Conservation (phyloP, 2,888 invertebrate genomes). For the Coremacera marginata region DNA sequence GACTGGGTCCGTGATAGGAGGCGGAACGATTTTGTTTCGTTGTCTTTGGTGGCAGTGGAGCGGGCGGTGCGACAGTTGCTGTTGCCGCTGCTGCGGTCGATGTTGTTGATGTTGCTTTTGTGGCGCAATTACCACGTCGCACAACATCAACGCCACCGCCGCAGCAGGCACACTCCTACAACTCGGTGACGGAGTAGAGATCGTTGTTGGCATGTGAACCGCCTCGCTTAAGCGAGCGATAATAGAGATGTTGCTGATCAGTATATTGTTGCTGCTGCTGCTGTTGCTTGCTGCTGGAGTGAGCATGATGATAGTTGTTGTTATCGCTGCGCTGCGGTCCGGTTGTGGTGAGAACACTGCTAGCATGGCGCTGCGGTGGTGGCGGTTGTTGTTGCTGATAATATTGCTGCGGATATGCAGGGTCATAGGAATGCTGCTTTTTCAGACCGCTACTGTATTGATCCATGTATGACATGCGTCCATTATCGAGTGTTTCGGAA, state of each 20-base stretch:
- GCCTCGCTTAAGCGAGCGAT: slow-evolving; percentile 71
- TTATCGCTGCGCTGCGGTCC: slow-evolving; percentile 44
- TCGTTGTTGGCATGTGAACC: slow-evolving; percentile 71
- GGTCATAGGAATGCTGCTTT: slow-evolving; percentile 64
- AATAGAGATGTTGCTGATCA: slow-evolving; percentile 62
- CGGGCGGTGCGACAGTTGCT: slow-evolving; percentile 48
- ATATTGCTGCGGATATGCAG: slow-evolving; percentile 60
- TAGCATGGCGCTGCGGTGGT: slow-evolving; percentile 53
- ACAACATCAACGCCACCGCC: slow-evolving; percentile 69
- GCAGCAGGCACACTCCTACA: slow-evolving; percentile 73
- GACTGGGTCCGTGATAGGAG: slow-evolving; percentile 53
- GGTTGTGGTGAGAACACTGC: slow-evolving; percentile 45
- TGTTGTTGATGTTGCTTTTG: slow-evolving; percentile 57
- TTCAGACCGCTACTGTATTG: slow-evolving; percentile 55
- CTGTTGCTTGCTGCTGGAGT: slow-evolving; percentile 41
- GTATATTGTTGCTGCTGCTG: slow-evolving; percentile 54
- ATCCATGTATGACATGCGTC: slow-evolving; percentile 62
- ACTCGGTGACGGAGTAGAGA: slow-evolving; percentile 82
- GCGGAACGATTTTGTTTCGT: slow-evolving; percentile 54
- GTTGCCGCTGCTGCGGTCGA: slow-evolving; percentile 55
- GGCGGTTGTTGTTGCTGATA: slow-evolving; percentile 56
- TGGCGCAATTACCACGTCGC: slow-evolving; percentile 55
- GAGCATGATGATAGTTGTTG: slow-evolving; percentile 48
- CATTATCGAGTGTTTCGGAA: slow-evolving; percentile 64
- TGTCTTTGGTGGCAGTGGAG: slow-evolving; percentile 52